Base-by-base conservation (phyloP, 2,113 vertebrate genomes). In the Patagioenas fasciata region DNA sequence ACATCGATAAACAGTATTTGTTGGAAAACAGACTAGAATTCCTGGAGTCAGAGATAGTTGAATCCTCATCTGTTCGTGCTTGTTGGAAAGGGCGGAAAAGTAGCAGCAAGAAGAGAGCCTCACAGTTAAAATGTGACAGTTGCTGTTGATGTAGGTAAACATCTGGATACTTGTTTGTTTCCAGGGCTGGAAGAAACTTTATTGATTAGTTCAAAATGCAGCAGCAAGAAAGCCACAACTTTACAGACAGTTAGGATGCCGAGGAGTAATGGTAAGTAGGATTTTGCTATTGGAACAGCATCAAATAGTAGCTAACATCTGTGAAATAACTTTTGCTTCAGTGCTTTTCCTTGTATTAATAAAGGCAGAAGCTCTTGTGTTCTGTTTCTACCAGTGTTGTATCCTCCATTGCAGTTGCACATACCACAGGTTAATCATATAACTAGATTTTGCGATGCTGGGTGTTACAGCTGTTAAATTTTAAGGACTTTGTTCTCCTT, bases 151-250 rank as follows among this genome's bases (percentile, higher is more conserved):
- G 3, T 0, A 25, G 28, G 42, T 82, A 60, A 78, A 67, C 31
- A 9, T 57, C 83, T 48, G 50, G 38, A n/a, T 56, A 1, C 5
- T 75, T 61, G 38, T 85, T 96, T 93, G 18, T 95, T 89, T 89
- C 62, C 74, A 99, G 99, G 98, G 79, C 95, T 99, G 85, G 98
- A 97, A 69, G 98, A 99, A 58, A 99, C 97, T 54, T 95, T 99
- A 23, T 98, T 99, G 57, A 95, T 99, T 62, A 98, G 94, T 54
- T 97, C 98, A 24, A 98, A 98, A 75, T 44, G 93, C 14, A 79
- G 69, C 28, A 87, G 93, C 69, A 95, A 93, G 64, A 97, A 96
- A 51, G 81, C 77, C 44, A 58, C 96, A 6, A 44, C 96, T n/a
- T 96, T 98, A 56, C 97, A 98, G 78, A 99, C 99, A 0, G 96